phyloP scores from a whole-genome alignment of 2,888 invertebrate species.

The Merodon equestris region DNA sequence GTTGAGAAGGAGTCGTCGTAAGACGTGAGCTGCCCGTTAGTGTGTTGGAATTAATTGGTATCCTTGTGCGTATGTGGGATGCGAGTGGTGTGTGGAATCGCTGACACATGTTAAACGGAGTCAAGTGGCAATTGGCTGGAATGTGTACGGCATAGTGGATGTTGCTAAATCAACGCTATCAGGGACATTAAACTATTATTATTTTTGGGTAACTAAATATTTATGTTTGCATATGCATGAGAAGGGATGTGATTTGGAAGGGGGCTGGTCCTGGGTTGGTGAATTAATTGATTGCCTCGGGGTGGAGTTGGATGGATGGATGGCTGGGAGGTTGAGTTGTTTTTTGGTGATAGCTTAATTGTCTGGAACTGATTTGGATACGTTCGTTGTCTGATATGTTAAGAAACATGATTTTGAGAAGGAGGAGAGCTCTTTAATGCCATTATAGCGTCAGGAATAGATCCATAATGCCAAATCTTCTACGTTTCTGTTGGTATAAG shows the following conservation, averaged over 20 bases:
- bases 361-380: conserved; percentile 41
- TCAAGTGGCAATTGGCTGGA: conserved; percentile 73
- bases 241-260: conserved; percentile 23
- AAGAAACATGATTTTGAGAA: no score
- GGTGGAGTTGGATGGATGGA: conserved; percentile 24
- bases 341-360: conserved; percentile 58
- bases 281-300: conserved; percentile 60
- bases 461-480: no score
- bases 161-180: conserved; percentile 73
- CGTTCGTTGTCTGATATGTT: conserved; percentile 21
- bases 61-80: conserved; percentile 30
- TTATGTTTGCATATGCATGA: conserved; percentile 75
- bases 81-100: conserved; percentile 72
- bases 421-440: no score
- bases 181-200: conserved; percentile 72
- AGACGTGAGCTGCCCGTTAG: conserved; percentile 4
- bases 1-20: conserved; percentile 23
- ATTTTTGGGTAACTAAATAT: conserved; percentile 71
- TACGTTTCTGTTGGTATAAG: no score
- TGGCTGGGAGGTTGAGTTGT: conserved; percentile 2
- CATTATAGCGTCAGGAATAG: no score
- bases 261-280: conserved; percentile 41
- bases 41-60: conserved; percentile 58
- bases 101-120: conserved; percentile 78
- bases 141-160: conserved; percentile 13